phyloP scores from a whole-genome alignment of 2,113 vertebrate genomes.

The Hymenochirus boettgeri region DNA sequence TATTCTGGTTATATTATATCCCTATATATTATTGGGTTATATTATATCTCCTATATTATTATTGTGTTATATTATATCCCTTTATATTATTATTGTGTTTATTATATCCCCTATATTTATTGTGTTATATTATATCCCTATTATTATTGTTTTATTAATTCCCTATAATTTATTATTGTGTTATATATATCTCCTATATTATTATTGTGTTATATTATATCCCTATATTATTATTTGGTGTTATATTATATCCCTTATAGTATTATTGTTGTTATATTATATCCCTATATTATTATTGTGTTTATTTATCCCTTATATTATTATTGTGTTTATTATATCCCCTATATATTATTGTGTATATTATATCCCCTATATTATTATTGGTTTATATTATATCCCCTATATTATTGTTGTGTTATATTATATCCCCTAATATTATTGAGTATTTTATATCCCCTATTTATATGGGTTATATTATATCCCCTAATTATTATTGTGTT shows the following conservation, averaged over 20 bases:
- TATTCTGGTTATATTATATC: neutral
- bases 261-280: neutral
- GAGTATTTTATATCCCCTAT: neutral
- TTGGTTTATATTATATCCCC: too few relatives aligned
- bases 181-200: neutral
- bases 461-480: neutral
- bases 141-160: neutral
- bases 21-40: neutral
- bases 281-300: neutral
- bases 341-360: neutral
- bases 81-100: neutral
- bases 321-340: neutral
- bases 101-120: neutral
- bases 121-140: neutral
- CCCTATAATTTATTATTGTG: neutral
- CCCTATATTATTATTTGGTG: neutral
- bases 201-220: too few relatives aligned
- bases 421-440: neutral
- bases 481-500: neutral
- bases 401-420: neutral
- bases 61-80: neutral
- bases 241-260: neutral
- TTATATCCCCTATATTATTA: neutral
- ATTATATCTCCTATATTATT: too few relatives aligned
- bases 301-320: neutral